Conservation (phyloP, 2,113 vertebrate species). For the Mirounga angustirostris region DNA sequence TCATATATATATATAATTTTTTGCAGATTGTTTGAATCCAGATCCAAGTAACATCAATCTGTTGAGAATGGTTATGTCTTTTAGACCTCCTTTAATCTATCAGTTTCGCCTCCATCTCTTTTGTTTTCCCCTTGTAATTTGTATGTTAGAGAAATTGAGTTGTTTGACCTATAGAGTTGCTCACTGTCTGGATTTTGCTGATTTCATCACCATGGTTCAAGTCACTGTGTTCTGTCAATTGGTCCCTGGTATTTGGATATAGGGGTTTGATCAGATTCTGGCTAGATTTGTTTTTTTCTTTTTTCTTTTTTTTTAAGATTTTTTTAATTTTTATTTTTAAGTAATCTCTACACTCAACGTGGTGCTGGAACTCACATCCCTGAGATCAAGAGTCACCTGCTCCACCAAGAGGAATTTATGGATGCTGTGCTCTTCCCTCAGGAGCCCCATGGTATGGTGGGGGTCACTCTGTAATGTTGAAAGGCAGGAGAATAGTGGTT, state of each 20-base stretch:
- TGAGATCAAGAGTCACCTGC: not conserved
- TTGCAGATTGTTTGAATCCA: slow-evolving; percentile 11
- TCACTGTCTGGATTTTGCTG: not conserved
- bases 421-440: not conserved
- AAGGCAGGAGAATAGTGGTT: not conserved
- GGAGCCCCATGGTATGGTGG: not conserved
- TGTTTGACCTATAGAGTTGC: not conserved
- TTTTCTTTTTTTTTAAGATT: not conserved
- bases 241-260: not conserved
- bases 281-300: not conserved
- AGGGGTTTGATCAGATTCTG: not conserved
- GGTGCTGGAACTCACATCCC: too few relatives aligned
- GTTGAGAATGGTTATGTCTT: not conserved
- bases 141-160: not conserved
- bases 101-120: not conserved
- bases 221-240: not conserved
- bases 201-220: not conserved
- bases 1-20: not conserved
- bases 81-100: not conserved
- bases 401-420: not conserved
- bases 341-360: too few relatives aligned
- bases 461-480: not conserved
- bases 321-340: not conserved
- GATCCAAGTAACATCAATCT: not conserved
- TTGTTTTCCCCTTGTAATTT: not conserved